These are phyloP conservation scores for Drosophila colorata DNA, from an alignment of 2,888 invertebrate species.

Conservation along the genomic window DNA sequence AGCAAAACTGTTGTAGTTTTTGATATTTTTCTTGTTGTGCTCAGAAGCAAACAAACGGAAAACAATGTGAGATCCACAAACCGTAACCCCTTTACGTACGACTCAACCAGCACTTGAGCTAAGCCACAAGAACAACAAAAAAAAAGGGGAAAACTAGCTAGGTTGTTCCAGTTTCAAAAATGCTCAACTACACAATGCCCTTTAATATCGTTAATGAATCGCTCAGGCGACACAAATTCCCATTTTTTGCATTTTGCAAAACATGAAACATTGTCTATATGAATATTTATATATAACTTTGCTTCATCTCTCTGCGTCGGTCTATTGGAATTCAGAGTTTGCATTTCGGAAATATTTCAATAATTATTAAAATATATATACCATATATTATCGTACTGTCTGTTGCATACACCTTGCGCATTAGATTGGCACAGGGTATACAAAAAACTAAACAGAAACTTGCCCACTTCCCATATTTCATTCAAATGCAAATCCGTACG, in stretches of 20 bases:
- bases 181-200: neutral
- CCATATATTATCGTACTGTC: no score
- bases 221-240: no score
- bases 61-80: conserved; percentile 50
- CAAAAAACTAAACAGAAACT: conserved; percentile 32
- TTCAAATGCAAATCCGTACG: conserved; percentile 73
- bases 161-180: no score
- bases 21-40: conserved; percentile 21
- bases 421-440: neutral
- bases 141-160: neutral
- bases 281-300: no score
- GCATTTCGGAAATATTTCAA: no score
- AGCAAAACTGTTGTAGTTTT: conserved; percentile 14
- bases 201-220: neutral
- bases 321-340: no score
- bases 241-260: no score
- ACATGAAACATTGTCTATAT: no score
- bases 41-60: conserved; percentile 35
- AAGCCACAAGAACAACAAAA: conserved; percentile 32
- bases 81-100: conserved; percentile 22
- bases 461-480: conserved; percentile 50
- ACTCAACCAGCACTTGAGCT: conserved; percentile 31
- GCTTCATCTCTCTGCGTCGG: no score
- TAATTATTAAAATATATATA: no score
- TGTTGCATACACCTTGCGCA: no score